Percentiles rank a stretch among this genome's conserved stretches.
phyloP scores from a whole-genome alignment of 2,888 invertebrate species.

The Cataglyphis altisquamis region DNA sequence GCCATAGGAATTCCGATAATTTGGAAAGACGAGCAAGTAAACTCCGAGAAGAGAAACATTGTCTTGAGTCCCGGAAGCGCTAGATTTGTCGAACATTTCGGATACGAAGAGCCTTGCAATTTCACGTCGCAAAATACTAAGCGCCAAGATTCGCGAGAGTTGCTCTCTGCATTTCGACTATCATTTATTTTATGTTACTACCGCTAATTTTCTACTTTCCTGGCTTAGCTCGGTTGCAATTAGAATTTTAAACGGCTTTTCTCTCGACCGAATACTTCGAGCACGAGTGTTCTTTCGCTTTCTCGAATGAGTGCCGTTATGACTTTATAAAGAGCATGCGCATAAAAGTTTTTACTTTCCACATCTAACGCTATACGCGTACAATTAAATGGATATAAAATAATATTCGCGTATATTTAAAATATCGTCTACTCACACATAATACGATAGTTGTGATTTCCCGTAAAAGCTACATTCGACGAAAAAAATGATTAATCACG shows the following conservation, averaged over 20 bases:
- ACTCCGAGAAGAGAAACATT: conserved; percentile 45
- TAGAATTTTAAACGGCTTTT: conserved; percentile 23
- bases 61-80: conserved; percentile 73
- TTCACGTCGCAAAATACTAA: conserved; percentile 63
- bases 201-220: conserved; percentile 24
- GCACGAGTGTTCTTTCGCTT: neutral
- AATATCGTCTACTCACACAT: neutral
- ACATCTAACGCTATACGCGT: neutral
- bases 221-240: neutral
- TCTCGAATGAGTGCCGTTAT: neutral
- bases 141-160: conserved; percentile 40
- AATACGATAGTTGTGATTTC: neutral
- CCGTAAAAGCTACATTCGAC: neutral
- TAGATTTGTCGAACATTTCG: conserved; percentile 75
- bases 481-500: conserved; percentile 24
- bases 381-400: neutral
- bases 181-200: conserved; percentile 42
- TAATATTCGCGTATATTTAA: neutral
- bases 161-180: neutral
- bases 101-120: conserved; percentile 55
- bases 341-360: conserved; percentile 8
- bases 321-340: neutral
- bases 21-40: conserved; percentile 70
- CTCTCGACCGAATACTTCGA: conserved; percentile 2
- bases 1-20: conserved; percentile 75